Evolutionary conservation across 2,113 vertebrate species (phyloP), one percentile per base, ranked within the genome.

Genomic region (Eptatretus burgeri): DNA sequence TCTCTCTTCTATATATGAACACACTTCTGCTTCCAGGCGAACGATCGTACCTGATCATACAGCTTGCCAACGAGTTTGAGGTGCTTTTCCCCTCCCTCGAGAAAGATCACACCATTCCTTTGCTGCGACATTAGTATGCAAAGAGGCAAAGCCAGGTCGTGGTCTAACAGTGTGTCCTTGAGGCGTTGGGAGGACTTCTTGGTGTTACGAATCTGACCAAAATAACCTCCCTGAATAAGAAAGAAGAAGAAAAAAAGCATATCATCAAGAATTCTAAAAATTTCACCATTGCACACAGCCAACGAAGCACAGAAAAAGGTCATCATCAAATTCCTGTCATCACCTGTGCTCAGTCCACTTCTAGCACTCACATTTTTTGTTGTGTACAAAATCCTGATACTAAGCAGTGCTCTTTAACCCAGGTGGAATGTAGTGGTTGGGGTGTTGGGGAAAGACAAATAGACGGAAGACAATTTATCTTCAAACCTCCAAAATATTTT

Each of bases 111-210:
- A 1, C 82, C 81, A 66, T 85, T 85, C 69, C 82, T 78, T 71
- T 98, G 91, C 67, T 98, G 91, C 67, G 89, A 86, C 86, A 98
- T 93, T 66, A 98, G 83, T 64, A 98, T 73, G 73, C 87, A 98
- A 41, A 98, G 71, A 1, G 91, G 89, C 65, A 98, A 77, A 13
- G 87, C 91, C 71, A 98, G 77, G 69, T 96, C 87, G 11, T 93
- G 84, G 70, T 93, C 85, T 68, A 93, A 68, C 13, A 98, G 77
- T 0, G 79, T 82, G 64, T 98, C 91, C 73, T 98, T 98, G 71
- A 98, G 73, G 49, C 89, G 81, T 71, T 94, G 91, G 51, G 91
- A 98, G 0, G 91, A 98, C 66, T 98, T 96, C 74, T 98, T 96
- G 12, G 91, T 98, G 77, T 98, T 98, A 70, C 91, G 78, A 69